These are phyloP conservation scores for Syngnathus acus DNA, from an alignment of 2,797 vertebrate species.

Conservation along the genomic window DNA sequence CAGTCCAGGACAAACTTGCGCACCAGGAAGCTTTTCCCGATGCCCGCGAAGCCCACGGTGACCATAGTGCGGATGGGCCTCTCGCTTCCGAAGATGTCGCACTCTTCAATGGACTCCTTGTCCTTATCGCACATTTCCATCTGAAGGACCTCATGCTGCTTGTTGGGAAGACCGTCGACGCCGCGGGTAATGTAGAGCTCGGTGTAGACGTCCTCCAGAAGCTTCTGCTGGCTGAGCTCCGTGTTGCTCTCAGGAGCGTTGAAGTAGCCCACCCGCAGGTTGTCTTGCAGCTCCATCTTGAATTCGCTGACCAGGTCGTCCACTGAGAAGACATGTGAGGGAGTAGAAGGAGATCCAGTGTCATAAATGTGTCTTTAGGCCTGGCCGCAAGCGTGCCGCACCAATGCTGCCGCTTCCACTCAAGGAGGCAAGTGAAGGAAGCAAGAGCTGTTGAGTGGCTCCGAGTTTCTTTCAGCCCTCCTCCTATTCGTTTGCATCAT, in stretches of 20 bases:
- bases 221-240: background rate
- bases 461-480: background rate
- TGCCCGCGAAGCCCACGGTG: conserved; percentile 21
- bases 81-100: conserved; percentile 8
- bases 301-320: background rate
- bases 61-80: conserved; percentile 10
- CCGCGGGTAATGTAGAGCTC: conserved; percentile 11
- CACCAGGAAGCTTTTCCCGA: conserved; percentile 27
- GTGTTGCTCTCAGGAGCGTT: conserved; percentile 3
- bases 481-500: too few species aligned
- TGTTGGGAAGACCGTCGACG: background rate
- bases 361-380: too few species aligned
- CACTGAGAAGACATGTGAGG: background rate
- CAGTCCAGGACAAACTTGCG: conserved; percentile 27
- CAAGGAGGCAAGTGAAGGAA: too few species aligned
- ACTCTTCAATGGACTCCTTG: background rate
- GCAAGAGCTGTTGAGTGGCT: background rate
- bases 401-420: too few species aligned
- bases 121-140: background rate
- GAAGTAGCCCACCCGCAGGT: conserved; percentile 6
- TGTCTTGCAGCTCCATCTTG: conserved; percentile 5
- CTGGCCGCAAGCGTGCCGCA: too few species aligned
- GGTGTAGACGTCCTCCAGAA: conserved; percentile 14
- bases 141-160: conserved; percentile 13
- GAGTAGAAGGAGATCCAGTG: too few species aligned